phyloP scores from a whole-genome alignment of 2,888 invertebrate species.

The Anarsia innoxiella region DNA sequence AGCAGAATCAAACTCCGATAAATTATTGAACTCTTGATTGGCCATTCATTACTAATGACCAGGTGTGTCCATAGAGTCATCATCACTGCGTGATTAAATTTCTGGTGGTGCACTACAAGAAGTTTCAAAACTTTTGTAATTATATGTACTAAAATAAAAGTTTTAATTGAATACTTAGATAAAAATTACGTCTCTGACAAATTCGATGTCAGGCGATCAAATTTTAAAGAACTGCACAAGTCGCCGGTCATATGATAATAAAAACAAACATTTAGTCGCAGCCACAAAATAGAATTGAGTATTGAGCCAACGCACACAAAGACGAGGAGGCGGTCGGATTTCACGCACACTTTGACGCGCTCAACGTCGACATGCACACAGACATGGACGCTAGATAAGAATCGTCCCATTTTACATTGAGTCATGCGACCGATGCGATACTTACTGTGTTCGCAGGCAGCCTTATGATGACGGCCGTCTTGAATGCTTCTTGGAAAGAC shows the following conservation, averaged over 20 bases:
- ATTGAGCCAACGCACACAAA: constrained; percentile 65
- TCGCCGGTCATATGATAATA: constrained; percentile 70
- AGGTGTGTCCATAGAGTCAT: too few relatives aligned
- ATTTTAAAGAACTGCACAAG: constrained; percentile 38
- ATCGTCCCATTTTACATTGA: constrained; percentile 73
- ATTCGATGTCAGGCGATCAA: background rate
- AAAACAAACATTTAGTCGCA: constrained; percentile 71
- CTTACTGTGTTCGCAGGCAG: constrained; percentile 73
- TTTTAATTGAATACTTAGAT: too few relatives aligned
- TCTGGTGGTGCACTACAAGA: too few relatives aligned
- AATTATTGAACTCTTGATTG: too few relatives aligned
- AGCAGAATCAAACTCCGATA: too few relatives aligned
- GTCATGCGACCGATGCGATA: constrained; percentile 62
- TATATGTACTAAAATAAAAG: too few relatives aligned
- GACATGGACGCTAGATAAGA: constrained; percentile 62
- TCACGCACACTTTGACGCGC: constrained; percentile 49
- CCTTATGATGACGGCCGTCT: constrained; percentile 73
- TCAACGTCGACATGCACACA: constrained; percentile 39
- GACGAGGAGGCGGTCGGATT: constrained; percentile 52
- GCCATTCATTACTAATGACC: too few relatives aligned
- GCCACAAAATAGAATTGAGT: constrained; percentile 71
- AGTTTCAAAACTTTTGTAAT: background rate
- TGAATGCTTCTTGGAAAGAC: constrained; percentile 56
- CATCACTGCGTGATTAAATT: too few relatives aligned
- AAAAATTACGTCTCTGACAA: too few relatives aligned